These are phyloP conservation scores for Anagrus nilaparvatae DNA, from an alignment of 1,140 invertebrate genomes.

Conservation along the genomic window DNA sequence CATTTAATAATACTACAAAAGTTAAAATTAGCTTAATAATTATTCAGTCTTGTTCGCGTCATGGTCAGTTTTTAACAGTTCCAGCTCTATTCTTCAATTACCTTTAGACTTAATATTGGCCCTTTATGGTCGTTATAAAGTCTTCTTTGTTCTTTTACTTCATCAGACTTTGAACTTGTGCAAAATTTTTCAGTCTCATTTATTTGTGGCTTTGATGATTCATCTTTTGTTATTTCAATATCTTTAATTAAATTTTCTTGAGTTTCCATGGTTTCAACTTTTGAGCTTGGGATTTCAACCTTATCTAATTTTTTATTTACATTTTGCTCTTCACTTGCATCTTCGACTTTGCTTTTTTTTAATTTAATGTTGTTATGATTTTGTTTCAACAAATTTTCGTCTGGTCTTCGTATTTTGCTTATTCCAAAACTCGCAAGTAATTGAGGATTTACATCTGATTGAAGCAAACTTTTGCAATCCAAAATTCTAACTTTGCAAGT, in stretches of 20 bases:
- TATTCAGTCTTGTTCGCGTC: not conserved
- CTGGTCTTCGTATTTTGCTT: conserved; percentile 13
- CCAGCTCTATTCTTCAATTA: conserved; percentile 23
- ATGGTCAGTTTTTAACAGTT: conserved; percentile 5
- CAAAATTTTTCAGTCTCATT: conserved; percentile 7
- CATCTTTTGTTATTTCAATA: not conserved
- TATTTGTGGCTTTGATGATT: not conserved
- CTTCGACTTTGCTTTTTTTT: too few relatives aligned
- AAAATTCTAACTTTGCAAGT: conserved; percentile 28
- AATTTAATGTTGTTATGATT: too few relatives aligned
- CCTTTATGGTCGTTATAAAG: conserved; percentile 36
- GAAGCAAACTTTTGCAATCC: conserved; percentile 29
- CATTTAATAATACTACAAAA: too few relatives aligned
- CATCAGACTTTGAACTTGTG: conserved; percentile 5
- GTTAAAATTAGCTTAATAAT: too few relatives aligned
- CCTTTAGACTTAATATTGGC: conserved; percentile 42
- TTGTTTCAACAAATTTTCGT: not conserved
- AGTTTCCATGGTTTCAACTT: too few relatives aligned
- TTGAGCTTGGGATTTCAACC: not conserved
- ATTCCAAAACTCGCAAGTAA: too few relatives aligned
- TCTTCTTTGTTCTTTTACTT: conserved; percentile 6
- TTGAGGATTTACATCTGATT: conserved; percentile 15
- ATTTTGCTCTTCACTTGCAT: too few relatives aligned
- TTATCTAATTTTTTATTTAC: conserved; percentile 4
- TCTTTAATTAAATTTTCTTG: too few relatives aligned